phyloP scores from a whole-genome alignment of 2,888 invertebrate species.

The Cremastinae sp. region DNA sequence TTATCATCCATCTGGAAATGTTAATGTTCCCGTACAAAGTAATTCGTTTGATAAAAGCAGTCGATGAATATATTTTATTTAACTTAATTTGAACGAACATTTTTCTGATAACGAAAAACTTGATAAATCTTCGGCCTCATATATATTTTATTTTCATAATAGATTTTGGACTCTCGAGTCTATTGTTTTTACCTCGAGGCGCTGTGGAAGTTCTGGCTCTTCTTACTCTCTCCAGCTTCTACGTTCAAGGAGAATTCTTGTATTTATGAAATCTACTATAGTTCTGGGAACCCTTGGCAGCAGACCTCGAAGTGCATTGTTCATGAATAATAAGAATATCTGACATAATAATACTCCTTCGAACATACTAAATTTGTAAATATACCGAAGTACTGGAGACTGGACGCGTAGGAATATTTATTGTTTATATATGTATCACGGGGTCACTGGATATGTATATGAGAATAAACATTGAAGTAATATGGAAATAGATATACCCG shows the following conservation, averaged over 20 bases:
- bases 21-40: slow-evolving; percentile 3
- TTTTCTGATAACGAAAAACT: too few species aligned
- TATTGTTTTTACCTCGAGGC: too few species aligned
- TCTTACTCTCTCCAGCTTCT: slow-evolving; percentile 12
- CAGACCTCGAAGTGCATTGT: slow-evolving; percentile 59
- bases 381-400: slow-evolving; percentile 43
- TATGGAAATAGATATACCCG: slow-evolving; percentile 48
- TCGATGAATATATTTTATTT: too few species aligned
- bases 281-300: slow-evolving; percentile 28
- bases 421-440: slow-evolving; percentile 40
- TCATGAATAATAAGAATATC: slow-evolving; percentile 62
- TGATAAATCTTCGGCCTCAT: slow-evolving; percentile 19
- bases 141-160: slow-evolving; percentile 2
- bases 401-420: slow-evolving; percentile 31
- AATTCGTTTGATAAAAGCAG: not conserved
- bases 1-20: slow-evolving; percentile 52
- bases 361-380: slow-evolving; percentile 55
- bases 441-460: slow-evolving; percentile 27
- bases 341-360: slow-evolving; percentile 56
- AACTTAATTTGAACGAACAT: too few species aligned
- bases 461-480: slow-evolving; percentile 16
- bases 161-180: too few species aligned
- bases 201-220: not conserved
- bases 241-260: slow-evolving; percentile 49
- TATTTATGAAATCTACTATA: slow-evolving; percentile 62